phyloP scores from a whole-genome alignment of 1,140 invertebrate genomes.

The Drosophila bifasciata region DNA sequence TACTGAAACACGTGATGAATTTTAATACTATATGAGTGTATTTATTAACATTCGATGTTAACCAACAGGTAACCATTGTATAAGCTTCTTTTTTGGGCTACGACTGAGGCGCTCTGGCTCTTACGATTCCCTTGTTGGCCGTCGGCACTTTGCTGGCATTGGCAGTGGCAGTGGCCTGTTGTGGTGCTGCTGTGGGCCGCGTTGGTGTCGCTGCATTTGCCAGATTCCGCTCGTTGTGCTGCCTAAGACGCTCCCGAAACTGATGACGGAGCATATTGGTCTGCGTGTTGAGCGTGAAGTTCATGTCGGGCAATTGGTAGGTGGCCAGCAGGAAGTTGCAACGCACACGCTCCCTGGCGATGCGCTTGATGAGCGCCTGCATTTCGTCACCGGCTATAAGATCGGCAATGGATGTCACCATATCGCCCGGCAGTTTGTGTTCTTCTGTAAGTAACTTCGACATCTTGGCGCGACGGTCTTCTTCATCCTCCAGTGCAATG shows the following conservation, averaged over 20 bases:
- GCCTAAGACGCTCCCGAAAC: constrained; percentile 50
- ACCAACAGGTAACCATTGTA: no score
- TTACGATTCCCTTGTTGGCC: constrained; percentile 3
- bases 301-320: constrained; percentile 67
- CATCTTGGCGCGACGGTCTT: not conserved
- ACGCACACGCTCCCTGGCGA: constrained; percentile 60
- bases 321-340: constrained; percentile 67
- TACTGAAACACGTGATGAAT: no score
- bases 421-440: not conserved
- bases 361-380: constrained; percentile 37
- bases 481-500: constrained; percentile 25
- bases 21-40: no score
- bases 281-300: constrained; percentile 50
- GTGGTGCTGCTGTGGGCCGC: no score
- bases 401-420: constrained; percentile 16
- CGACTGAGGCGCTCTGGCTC: not conserved
- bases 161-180: not conserved
- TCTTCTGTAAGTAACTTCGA: constrained; percentile 1
- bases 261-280: constrained; percentile 24
- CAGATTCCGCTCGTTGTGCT: constrained; percentile 13
- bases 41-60: no score
- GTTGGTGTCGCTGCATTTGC: not conserved
- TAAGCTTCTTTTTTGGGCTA: not conserved
- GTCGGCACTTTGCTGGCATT: not conserved
- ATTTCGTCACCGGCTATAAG: constrained; percentile 30